Evolutionary conservation across 2,888 invertebrate species (phyloP).

Genomic region (Tetragonula carbonaria): DNA sequence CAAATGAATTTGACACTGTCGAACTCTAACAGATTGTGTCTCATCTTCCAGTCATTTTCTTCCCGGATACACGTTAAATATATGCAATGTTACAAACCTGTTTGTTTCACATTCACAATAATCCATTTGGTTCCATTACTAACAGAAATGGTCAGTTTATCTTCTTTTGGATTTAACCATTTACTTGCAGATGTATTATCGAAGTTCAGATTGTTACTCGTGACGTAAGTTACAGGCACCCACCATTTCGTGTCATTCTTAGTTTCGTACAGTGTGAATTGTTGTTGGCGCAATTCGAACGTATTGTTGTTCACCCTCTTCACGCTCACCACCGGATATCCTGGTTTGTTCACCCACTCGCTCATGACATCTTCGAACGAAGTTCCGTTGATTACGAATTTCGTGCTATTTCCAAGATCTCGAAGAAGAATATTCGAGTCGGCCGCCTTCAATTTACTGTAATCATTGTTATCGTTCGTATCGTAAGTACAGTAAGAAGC

Average conservation of each 20-base stretch:
- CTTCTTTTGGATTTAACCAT: conserved; percentile 84
- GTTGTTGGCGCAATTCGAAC: conserved; percentile 84
- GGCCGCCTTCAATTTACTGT: conserved; percentile 76
- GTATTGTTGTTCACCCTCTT: conserved; percentile 58
- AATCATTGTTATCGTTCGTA: neutral
- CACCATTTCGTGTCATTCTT: conserved; percentile 67
- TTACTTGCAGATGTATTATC: conserved; percentile 83
- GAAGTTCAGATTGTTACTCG: conserved; percentile 81
- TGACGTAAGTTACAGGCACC: conserved; percentile 78
- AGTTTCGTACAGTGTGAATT: conserved; percentile 56
- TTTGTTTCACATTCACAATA: conserved; percentile 88
- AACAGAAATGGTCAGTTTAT: neutral
- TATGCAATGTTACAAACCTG: conserved; percentile 79
- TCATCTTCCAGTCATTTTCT: no score
- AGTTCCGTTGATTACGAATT: conserved; percentile 33
- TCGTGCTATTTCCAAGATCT: conserved; percentile 69
- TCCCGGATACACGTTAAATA: conserved; percentile 56
- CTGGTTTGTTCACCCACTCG: conserved; percentile 88
- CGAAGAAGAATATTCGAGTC: conserved; percentile 85
- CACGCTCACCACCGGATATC: conserved; percentile 88
- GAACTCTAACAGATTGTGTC: no score
- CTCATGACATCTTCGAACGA: conserved; percentile 78
- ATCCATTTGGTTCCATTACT: conserved; percentile 85
- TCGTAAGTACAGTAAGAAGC: neutral
- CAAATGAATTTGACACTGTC: no score